Evolutionary conservation across 2,888 invertebrate genomes (phyloP), one percentile per base, ranked within the genome.

Genomic region (Chydorus sphaericus): DNA sequence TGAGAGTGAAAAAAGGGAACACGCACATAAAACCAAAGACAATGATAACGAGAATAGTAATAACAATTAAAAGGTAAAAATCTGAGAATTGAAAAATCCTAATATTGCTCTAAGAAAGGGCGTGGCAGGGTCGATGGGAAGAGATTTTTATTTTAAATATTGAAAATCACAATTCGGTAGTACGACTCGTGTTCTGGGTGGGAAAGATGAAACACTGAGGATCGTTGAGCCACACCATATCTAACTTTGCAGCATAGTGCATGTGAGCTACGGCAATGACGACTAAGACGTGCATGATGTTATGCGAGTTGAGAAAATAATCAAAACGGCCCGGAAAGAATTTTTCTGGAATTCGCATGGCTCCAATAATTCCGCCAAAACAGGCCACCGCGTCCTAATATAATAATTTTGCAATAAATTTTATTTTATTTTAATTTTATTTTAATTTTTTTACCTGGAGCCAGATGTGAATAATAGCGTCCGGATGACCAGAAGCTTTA

Each of bases 251-350:
- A 58, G 87, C 86, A 72, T 81, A 78, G 69, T 88, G 86, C 87
- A 90, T 88, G 63, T 85, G 87, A 70, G 86, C 84, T 33, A 88
- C 87, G 2, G 89, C 90, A 30, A 85, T 75, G 59, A 90, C 87
- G 58, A 90, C 90, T 62, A 90, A 75, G 60, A 90, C 83, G 73
- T 90, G 90, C 90, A 90, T 90, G 65, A 90, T 85, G 72, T 90
- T 89, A 73, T 90, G 90, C 30, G 89, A 90, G 72, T 90, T 90
- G 65, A 87, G 78, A 70, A 82, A 82, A 68, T 84, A 76, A 73
- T 90, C 90, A 64, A 89, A 80, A 37, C 78, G 70, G 30, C 89
- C 89, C 5, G 89, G 89, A 69, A 85, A 82, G 88, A 88, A 90
- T 69, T 86, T 85, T 71, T 90, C 90, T 23, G 90, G 90, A 65